A percentile compares a stretch with the other conserved stretches of the same genome.
Conservation (phyloP, 2,113 vertebrate species). For the Scomber japonicus region DNA sequence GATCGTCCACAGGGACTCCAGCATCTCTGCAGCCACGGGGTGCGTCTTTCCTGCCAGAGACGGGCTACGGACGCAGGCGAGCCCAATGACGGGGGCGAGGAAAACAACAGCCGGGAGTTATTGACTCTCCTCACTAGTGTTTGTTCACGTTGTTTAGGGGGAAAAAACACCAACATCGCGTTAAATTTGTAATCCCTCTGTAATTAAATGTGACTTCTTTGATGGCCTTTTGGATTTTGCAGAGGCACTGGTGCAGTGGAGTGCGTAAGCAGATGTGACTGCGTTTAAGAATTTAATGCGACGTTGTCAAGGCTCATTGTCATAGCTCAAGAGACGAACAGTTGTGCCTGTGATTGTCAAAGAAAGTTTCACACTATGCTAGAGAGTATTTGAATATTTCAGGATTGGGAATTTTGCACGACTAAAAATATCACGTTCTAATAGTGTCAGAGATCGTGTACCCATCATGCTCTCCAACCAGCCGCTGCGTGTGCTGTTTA, state of each 20-base stretch:
- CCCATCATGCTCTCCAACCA: slow-evolving; percentile 16
- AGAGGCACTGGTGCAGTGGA: slow-evolving; percentile 22
- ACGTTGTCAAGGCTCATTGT: slow-evolving; percentile 42
- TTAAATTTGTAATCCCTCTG: slow-evolving; percentile 53
- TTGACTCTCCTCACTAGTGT: slow-evolving; percentile 34
- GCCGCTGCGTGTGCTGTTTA: background rate
- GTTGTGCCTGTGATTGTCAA: slow-evolving; percentile 30
- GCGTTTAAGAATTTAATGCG: slow-evolving; percentile 66
- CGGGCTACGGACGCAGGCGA: slow-evolving; percentile 25
- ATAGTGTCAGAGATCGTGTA: slow-evolving; percentile 10
- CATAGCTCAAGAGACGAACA: slow-evolving; percentile 26
- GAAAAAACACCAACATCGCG: slow-evolving; percentile 1
- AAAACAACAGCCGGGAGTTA: slow-evolving; percentile 49
- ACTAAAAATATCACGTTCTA: slow-evolving; percentile 18
- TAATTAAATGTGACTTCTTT: slow-evolving; percentile 70
- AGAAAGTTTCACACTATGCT: slow-evolving; percentile 24
- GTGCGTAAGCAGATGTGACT: slow-evolving; percentile 64
- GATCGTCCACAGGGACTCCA: slow-evolving; percentile 26
- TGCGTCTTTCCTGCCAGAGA: slow-evolving; percentile 34
- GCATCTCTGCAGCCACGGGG: slow-evolving; percentile 37
- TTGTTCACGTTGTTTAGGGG: slow-evolving; percentile 44
- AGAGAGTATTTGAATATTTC: slow-evolving; percentile 33
- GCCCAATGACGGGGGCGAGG: slow-evolving; percentile 10
- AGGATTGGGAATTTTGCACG: slow-evolving; percentile 6
- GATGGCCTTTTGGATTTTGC: slow-evolving; percentile 62